Evolutionary conservation across 2,888 invertebrate genomes (phyloP).

Genomic region (Hypomecis atomaria): DNA sequence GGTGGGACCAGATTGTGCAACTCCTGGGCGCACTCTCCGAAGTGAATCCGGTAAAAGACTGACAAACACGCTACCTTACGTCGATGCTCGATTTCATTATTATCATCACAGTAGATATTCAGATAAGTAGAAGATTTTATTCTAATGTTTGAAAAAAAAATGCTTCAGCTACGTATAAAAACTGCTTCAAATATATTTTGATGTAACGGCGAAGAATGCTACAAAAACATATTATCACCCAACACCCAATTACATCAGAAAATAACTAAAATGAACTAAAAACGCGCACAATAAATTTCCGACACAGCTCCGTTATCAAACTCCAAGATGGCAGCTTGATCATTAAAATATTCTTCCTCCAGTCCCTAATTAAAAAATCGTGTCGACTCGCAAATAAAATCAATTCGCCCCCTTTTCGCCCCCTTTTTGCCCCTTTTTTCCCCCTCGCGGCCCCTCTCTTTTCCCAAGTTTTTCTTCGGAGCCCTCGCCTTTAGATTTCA

Average conservation of each 20-base stretch:
- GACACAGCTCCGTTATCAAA: conserved; percentile 23
- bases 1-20: too few species aligned
- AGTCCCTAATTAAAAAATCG: conserved; percentile 78
- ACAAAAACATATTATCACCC: too few species aligned
- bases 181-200: too few species aligned
- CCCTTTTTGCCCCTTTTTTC: conserved; percentile 11
- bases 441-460: conserved; percentile 43
- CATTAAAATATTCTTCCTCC: conserved; percentile 49
- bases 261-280: neutral
- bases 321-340: conserved; percentile 46
- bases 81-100: too few species aligned
- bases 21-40: too few species aligned
- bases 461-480: conserved; percentile 66
- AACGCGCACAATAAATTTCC: conserved; percentile 28
- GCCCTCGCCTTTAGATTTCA: conserved; percentile 53
- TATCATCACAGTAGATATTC: too few species aligned
- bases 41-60: too few species aligned
- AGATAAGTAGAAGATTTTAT: too few species aligned
- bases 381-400: conserved; percentile 81
- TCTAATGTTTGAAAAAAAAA: too few species aligned
- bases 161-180: too few species aligned
- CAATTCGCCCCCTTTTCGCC: conserved; percentile 65
- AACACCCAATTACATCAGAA: neutral
- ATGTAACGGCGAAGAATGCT: too few species aligned
- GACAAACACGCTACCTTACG: too few species aligned